A percentile compares a stretch with the other conserved stretches of the same genome.
Conservation (phyloP, 2,888 invertebrate genomes). For the Campoplex nolae region DNA sequence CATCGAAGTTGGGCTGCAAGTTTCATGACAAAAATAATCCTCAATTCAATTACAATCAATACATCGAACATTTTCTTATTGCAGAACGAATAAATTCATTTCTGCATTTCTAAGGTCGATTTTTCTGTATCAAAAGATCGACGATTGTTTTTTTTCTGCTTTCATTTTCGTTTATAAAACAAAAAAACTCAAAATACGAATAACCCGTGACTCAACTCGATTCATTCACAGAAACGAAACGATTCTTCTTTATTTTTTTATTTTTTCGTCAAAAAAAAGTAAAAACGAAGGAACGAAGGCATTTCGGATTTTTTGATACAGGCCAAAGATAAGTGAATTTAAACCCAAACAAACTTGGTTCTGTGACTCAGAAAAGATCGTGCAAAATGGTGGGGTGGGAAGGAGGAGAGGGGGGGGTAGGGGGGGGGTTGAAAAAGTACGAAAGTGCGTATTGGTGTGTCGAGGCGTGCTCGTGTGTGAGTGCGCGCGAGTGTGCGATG, state of each 20-base stretch:
- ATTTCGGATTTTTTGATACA: background rate
- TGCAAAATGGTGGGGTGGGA: background rate
- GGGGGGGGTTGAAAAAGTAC: background rate
- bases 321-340: background rate
- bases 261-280: background rate
- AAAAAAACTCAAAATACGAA: background rate
- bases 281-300: background rate
- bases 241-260: background rate
- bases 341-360: conserved; percentile 1
- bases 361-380: background rate
- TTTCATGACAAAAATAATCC: too few species aligned
- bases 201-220: background rate
- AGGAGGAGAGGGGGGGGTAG: conserved; percentile 1
- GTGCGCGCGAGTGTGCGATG: conserved; percentile 21
- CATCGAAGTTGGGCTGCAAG: too few species aligned
- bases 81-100: too few species aligned
- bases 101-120: too few species aligned
- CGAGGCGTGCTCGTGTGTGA: background rate
- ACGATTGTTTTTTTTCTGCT: background rate
- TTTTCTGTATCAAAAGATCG: too few species aligned
- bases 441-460: background rate
- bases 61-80: too few species aligned
- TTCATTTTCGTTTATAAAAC: too few species aligned
- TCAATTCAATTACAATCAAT: too few species aligned
- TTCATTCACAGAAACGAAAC: background rate